Base-by-base conservation (phyloP, 2,797 vertebrate species). In the Sternotherus odoratus region DNA sequence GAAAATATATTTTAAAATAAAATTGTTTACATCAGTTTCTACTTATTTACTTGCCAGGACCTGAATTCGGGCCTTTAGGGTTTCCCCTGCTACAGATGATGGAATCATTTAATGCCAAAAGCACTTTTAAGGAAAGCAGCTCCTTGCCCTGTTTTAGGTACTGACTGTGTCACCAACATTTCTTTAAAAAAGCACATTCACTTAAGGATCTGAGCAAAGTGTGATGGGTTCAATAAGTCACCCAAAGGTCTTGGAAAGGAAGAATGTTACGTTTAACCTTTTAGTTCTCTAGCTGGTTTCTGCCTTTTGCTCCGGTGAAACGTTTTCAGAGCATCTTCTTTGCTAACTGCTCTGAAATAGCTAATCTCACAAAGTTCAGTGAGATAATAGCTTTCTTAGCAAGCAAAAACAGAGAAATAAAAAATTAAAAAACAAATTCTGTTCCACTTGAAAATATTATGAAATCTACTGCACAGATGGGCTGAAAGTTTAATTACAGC, bases 401-500 rank as follows among this genome's bases (percentile, higher is more conserved):
- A 94, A 97, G 85, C 54, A 83, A 96, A 96, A 97, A 85, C 66
- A 90, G 97, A 97, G 74, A 95, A 56, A 23, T 86, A 95, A 56
- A 56, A 93, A 94, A 96, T 95, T 95, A 57, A 57, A 97, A 86
- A 97, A 97, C 96, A 85, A 21, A 90, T 91, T 96, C 12, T 85
- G 49, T 95, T 96, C 92, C 95, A 80, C 94, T 96, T 96, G 95
- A 98, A 97, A 97, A 96, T 96, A 96, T 51, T 97, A 84, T 83
- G 53, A 96, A 96, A 95, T 97, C 60, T 91, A 95, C 79, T 90
- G 88, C 94, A 97, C 95, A 98, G 96, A 97, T 97, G 96, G 97
- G 88, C 92, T 95, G 96, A 95, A 94, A 97, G 87, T 97, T 97
- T 97, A 98, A 97, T 97, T 97, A 95, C 90, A 94, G 63, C 69